Percentiles rank a stretch among this genome's conserved stretches.
Conservation (phyloP, 2,797 vertebrate species). For the Leptodactylus fallax region DNA sequence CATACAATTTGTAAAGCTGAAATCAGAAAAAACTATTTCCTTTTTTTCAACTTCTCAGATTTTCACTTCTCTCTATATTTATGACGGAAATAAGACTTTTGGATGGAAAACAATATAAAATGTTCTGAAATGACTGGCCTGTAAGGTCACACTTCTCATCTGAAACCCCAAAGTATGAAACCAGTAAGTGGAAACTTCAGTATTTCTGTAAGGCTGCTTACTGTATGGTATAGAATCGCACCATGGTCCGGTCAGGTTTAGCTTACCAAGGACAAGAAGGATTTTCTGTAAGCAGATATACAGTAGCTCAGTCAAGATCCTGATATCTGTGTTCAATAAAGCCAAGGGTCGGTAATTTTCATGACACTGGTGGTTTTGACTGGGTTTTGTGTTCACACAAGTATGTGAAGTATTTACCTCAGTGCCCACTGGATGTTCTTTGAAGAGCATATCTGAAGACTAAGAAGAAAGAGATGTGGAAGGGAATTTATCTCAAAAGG, state of each 20-base stretch:
- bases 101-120: background rate
- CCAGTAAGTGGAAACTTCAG: background rate
- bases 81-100: background rate
- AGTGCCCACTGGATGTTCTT: background rate
- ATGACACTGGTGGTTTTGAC: background rate
- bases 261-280: background rate
- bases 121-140: background rate
- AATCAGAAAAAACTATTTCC: background rate
- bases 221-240: background rate
- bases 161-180: background rate
- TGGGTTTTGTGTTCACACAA: background rate
- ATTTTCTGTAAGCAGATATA: background rate
- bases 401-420: background rate
- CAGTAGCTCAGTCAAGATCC: background rate
- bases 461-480: background rate
- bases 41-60: background rate
- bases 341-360: background rate
- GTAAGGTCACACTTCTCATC: background rate
- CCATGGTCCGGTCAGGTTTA: background rate
- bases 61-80: background rate
- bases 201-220: background rate
- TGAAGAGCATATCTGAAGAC: background rate
- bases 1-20: too few species aligned
- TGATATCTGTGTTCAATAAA: constrained; percentile 8
- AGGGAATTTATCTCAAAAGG: background rate